Evolutionary conservation across 2,888 invertebrate genomes (phyloP), one percentile per base, ranked within the genome.

Genomic region (Lordiphosa fenestrarum): DNA sequence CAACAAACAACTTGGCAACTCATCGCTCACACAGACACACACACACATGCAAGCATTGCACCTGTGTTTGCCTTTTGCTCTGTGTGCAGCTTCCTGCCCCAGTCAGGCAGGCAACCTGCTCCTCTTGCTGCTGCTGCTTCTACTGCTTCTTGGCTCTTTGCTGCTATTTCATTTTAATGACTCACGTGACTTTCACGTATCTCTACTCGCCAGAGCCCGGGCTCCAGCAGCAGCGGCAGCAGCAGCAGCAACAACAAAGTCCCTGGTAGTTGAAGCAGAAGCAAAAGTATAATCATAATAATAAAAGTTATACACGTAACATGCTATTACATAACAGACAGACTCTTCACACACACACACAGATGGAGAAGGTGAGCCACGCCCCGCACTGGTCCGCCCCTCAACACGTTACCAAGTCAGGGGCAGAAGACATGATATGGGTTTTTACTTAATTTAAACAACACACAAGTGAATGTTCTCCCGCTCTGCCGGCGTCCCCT

Each of bases 131-230:
- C 41, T 37, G n/a, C 19, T 42, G 6, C 36, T 48, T 2, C 30
- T 41, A n/a, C 41, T 19, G 21, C 44, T 42, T 66, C 51, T 52
- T 56, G 52, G 40, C 46, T 49, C 49, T 39, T 41, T 55, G 69
- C 83, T 77, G 85, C 71, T 78, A 78, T 84, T 84, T 74, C 85
- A 82, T 77, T 77, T 77, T 84, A 77, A 77, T 77, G 76, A 77
- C 76, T 84, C 76, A 77, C 76, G 85, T 77, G 76, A 84, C 76
- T 77, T 84, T 84, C 65, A 74, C 76, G 83, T 84, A 84, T 75
- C 84, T 75, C 54, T 61, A 39, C 54, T 52, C 35, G 56, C 53
- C 53, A 35, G 23, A 52, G 51, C 6, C 25, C 23, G 47, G 57
- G 35, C 4, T n/a, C n/a, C 13, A 35, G 4, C 38, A 15, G n/a